Base-by-base conservation (phyloP, 2,113 vertebrate genomes). In the Psammodynastes pulverulentus region DNA sequence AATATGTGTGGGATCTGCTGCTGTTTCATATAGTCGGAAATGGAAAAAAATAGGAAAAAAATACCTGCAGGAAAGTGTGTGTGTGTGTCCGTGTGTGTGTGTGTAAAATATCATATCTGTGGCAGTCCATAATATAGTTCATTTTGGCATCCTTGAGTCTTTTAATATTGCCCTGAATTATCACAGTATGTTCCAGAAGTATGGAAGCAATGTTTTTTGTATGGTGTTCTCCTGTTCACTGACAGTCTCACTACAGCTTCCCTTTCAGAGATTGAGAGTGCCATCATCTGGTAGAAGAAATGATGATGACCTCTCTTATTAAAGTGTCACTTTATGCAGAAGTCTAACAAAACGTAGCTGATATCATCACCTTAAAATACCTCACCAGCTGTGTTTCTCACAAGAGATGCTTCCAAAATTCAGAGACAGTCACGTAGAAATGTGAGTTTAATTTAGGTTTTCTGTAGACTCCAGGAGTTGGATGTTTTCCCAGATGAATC, bases 311-410 rank as follows among this genome's bases (percentile, higher is more conserved):
- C 54, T 89, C 72, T 88, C 51, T 92, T 93, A 58, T 29, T 39
- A 23, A 90, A 92, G 90, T 95, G 95, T 95, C 94, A 89, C 94
- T 95, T 95, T 93, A 23, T 51, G 0, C 24, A 93, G 94, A 95
- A 96, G 96, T 96, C 96, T 97, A 89, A 97, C 94, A 89, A 95
- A 94, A 96, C 62, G 13, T 0, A 56, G 95, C 95, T 97, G 97
- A 97, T 96, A 91, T 97, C 97, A 97, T 94, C 5, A 0, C 87
- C 95, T 92, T 3, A 1, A 97, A 97, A 96, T 96, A 93, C 92
- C 96, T 91, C 94, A 91, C 95, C 95, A 96, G 96, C 96, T 96
- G 95, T 94, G 94, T 86, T 95, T 97, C 94, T 96, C 95, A 94
- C 94, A 9, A 24, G 95, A 87, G 93, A 93, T 92, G 92, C 92